Evolutionary conservation across 2,113 vertebrate genomes (phyloP).

Genomic region (Glaucidium brasilianum): DNA sequence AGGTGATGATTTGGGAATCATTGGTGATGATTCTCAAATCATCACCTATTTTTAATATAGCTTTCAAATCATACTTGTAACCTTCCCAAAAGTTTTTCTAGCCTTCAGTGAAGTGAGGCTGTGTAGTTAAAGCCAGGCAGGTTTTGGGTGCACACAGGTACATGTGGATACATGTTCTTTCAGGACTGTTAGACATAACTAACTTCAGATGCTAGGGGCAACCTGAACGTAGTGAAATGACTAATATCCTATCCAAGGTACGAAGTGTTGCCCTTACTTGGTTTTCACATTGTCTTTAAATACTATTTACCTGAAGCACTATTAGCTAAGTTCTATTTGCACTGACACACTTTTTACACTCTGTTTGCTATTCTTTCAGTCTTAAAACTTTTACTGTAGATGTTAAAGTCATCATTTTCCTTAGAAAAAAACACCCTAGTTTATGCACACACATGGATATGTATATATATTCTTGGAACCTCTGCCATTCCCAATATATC

Average conservation of each 20-base stretch:
- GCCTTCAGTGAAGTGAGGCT: not conserved
- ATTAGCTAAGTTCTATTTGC: not conserved
- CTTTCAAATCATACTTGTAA: not conserved
- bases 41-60: not conserved
- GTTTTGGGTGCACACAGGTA: not conserved
- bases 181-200: not conserved
- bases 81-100: not conserved
- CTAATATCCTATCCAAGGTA: not conserved
- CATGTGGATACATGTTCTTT: not conserved
- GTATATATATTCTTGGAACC: not conserved
- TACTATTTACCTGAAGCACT: not conserved
- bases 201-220: not conserved
- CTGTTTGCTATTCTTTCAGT: slow-evolving; percentile 2
- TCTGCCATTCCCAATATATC: slow-evolving; percentile 66
- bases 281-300: not conserved
- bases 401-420: slow-evolving; percentile 52
- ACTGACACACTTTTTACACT: not conserved
- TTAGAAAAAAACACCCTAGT: slow-evolving; percentile 40
- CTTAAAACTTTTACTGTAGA: slow-evolving; percentile 21
- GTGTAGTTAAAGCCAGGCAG: not conserved
- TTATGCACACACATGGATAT: slow-evolving; percentile 4
- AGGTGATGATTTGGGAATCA: too few relatives aligned
- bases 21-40: not conserved
- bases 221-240: not conserved
- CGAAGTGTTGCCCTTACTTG: not conserved